Conservation (phyloP, 2,888 invertebrate genomes). For the Lochmaea capreae region DNA sequence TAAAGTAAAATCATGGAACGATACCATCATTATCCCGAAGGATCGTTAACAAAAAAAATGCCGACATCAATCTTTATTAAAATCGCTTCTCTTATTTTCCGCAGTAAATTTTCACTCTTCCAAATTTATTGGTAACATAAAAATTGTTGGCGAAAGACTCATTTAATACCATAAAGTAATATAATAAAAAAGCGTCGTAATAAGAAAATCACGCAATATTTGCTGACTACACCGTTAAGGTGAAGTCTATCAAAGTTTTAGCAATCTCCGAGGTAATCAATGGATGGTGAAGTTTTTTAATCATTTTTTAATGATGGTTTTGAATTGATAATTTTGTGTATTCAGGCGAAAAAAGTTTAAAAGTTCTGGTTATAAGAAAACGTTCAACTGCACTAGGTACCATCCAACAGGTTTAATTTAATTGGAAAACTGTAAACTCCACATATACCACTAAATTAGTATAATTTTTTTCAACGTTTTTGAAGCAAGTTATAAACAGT, state of each 20-base stretch:
- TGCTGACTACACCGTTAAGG: neutral
- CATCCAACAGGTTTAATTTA: too few species aligned
- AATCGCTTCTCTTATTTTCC: neutral
- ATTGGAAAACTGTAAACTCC: too few species aligned
- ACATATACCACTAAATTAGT: too few species aligned
- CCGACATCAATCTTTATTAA: conserved; percentile 17
- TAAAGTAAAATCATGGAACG: neutral
- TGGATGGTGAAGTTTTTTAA: too few species aligned
- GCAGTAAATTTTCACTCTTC: conserved; percentile 20
- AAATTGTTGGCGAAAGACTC: conserved; percentile 16
- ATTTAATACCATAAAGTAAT: conserved; percentile 15
- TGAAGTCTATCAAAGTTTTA: neutral
- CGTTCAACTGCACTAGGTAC: too few species aligned
- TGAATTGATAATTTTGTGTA: too few species aligned
- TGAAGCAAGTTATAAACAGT: too few species aligned
- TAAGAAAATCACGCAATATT: conserved; percentile 22
- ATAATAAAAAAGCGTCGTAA: conserved; percentile 10
- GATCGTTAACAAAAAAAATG: neutral
- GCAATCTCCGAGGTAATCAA: neutral
- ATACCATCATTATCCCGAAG: neutral
- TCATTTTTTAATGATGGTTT: too few species aligned
- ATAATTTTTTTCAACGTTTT: too few species aligned
- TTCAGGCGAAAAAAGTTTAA: too few species aligned
- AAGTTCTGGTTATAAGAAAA: too few species aligned
- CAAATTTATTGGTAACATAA: conserved; percentile 15